Evolutionary conservation across 2,113 vertebrate genomes (phyloP).

Genomic region (Cariama cristata): DNA sequence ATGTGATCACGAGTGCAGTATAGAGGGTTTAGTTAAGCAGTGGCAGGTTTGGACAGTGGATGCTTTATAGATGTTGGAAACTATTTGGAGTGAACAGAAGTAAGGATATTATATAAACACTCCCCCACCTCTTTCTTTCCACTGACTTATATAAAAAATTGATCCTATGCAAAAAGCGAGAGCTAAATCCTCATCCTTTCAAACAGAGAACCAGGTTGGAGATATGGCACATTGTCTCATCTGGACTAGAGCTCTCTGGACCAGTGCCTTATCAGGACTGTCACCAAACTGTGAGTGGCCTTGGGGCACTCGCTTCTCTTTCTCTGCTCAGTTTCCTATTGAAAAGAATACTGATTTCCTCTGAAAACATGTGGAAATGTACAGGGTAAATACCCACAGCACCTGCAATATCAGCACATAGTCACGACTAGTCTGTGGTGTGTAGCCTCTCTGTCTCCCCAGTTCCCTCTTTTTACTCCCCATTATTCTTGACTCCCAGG

Average conservation of each 20-base stretch:
- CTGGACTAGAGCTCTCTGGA: neutral
- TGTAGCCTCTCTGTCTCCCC: neutral
- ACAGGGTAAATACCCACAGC: neutral
- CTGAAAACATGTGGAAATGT: neutral
- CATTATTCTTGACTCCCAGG: neutral
- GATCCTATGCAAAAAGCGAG: neutral
- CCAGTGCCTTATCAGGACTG: neutral
- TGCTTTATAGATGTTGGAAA: neutral
- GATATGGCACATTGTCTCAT: neutral
- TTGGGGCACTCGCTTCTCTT: neutral
- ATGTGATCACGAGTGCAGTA: neutral
- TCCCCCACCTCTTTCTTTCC: neutral
- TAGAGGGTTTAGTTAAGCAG: neutral
- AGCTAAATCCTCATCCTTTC: neutral
- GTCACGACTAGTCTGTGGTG: neutral
- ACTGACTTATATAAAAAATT: neutral
- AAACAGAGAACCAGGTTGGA: neutral
- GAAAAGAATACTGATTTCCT: neutral
- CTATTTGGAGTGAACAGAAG: neutral
- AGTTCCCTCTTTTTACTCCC: neutral
- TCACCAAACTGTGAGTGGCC: neutral
- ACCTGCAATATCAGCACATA: neutral
- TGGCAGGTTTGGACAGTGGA: neutral
- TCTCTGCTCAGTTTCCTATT: neutral
- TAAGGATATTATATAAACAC: neutral